Percentiles rank a stretch among this genome's conserved stretches.
phyloP scores from a whole-genome alignment of 2,113 vertebrate genomes.

The Podarcis muralis region DNA sequence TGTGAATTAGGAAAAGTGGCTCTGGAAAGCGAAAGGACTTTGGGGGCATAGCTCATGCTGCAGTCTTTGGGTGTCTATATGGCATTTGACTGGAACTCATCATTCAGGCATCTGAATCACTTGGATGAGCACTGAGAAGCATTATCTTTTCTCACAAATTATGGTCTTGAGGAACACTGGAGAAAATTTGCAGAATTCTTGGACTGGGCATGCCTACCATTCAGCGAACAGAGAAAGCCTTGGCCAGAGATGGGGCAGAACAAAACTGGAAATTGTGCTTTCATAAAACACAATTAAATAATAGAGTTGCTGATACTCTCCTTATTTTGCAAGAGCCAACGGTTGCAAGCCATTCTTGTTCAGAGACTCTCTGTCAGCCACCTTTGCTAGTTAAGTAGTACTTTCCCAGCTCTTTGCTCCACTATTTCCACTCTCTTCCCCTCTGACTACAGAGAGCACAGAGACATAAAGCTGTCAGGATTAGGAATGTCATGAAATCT shows the following conservation, averaged over 20 bases:
- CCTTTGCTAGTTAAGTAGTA: not conserved
- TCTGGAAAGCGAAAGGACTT: too few species aligned
- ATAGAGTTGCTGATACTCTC: not conserved
- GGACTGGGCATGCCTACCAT: not conserved
- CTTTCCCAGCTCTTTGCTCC: not conserved
- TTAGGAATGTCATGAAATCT: not conserved
- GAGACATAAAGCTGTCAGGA: not conserved
- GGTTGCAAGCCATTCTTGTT: not conserved
- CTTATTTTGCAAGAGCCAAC: not conserved
- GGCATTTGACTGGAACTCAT: too few species aligned
- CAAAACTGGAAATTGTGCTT: not conserved
- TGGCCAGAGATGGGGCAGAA: not conserved
- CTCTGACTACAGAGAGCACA: not conserved
- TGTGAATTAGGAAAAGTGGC: too few species aligned
- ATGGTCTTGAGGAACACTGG: too few species aligned
- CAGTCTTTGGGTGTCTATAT: not conserved
- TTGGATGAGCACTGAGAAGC: too few species aligned
- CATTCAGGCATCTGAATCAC: too few species aligned
- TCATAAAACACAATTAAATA: not conserved
- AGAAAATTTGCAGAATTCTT: not conserved
- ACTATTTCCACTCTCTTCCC: not conserved
- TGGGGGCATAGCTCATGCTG: not conserved
- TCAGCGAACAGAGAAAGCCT: not conserved
- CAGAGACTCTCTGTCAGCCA: not conserved
- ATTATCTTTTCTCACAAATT: too few species aligned